phyloP scores from a whole-genome alignment of 2,888 invertebrate species.

The Limnephilus lunatus region DNA sequence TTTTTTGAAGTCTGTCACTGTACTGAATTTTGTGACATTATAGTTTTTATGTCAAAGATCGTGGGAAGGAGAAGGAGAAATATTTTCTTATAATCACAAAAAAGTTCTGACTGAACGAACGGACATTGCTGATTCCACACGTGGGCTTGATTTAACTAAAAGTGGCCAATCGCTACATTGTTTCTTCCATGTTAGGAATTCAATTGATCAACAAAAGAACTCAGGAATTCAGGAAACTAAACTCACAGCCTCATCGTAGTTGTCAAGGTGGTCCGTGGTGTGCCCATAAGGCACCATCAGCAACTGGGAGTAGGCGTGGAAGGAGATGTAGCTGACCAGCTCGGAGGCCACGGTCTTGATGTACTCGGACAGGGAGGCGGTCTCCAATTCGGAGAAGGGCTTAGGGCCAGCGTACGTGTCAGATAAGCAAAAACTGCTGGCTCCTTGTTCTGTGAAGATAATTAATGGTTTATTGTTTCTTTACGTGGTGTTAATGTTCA shows the following conservation, averaged over 20 bases:
- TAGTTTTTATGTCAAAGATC: no score
- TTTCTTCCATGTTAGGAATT: no score
- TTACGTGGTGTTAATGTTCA: no score
- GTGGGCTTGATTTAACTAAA: no score
- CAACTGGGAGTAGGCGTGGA: conserved; percentile 82
- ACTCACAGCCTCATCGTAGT: conserved; percentile 70
- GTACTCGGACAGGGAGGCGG: conserved; percentile 73
- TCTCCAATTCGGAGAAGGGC: conserved; percentile 79
- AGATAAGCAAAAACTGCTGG: conserved; percentile 74
- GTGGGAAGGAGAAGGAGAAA: no score
- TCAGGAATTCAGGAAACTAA: neutral
- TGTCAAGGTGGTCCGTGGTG: conserved; percentile 71
- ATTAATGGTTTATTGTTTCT: neutral
- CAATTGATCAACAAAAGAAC: no score
- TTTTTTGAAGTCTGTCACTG: no score
- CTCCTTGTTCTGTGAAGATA: conserved; percentile 70
- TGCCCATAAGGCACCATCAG: conserved; percentile 81
- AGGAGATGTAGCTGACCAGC: conserved; percentile 77
- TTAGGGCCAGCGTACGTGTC: conserved; percentile 74
- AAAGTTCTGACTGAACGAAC: no score
- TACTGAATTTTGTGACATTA: no score
- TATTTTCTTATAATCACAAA: no score
- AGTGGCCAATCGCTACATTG: no score
- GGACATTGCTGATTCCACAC: no score
- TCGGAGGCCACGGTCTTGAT: conserved; percentile 71